Base-by-base conservation (phyloP, 2,888 invertebrate genomes). In the Drosophila tanythrix region DNA sequence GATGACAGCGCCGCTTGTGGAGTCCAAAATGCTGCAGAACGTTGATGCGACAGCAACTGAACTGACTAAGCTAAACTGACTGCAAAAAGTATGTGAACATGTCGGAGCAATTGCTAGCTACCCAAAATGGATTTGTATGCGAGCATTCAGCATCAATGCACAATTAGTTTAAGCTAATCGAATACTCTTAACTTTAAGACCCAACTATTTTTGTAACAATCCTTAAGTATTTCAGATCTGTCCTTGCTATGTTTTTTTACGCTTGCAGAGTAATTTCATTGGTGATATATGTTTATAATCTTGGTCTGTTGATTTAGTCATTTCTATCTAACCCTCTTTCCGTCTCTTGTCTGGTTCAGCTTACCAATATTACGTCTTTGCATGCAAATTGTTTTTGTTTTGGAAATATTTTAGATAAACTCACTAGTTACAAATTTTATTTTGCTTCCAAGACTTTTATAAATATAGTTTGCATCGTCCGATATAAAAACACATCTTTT, bases 1-100 rank as follows among this genome's bases (percentile, higher is more conserved):
- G 74, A 83, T 92, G 15, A 81, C 89, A 38, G 70, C 90, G 8
- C 92, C 92, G 3, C 74, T 92, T n/a, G 88, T 92, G 1, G 81
- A 86, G 13, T 69, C 89, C 8, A 81, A 69, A 38, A 40, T 71
- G 18, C 51, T 65, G 33, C 70, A 72, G 25, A 53, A 58, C 25
- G 65, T 57, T 27, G 67, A 73, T 31, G 61, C 60, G 27, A 69
- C 66, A 18, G 74, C 77, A 8, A 83, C 75, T 27, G 86, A 87
- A 52, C 64, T 88, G 38, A 78, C 76, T 60, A 81, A 78, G 69
- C 65, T 87, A 78, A 78, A 71, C 65, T 87, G n/a, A 80, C 74
- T 62, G 69, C 63, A 13, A 78, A 68, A 51, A 43, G 46, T 27
- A 69, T 67, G 51, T 81, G 59, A 70, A 33, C 40, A 61, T 62